A percentile compares a stretch with the other conserved stretches of the same genome.
Evolutionary conservation across 1,140 invertebrate species (phyloP).

Genomic region (Aphelinus certus): DNA sequence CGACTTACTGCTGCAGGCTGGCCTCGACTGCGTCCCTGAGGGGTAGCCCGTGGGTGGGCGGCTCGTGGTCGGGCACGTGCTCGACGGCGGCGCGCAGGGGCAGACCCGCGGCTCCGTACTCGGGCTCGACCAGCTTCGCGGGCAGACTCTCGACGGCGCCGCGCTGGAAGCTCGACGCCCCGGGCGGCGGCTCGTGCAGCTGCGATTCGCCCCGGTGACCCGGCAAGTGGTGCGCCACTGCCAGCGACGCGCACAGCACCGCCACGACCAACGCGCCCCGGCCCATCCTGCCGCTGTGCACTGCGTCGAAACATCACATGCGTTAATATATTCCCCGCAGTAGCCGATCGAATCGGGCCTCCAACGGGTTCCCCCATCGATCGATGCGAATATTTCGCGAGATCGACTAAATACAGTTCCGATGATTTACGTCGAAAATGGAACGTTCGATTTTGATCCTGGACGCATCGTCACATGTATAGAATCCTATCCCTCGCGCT

Average conservation of each 20-base stretch:
- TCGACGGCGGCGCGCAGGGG: slow-evolving; percentile 69
- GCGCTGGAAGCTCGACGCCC: slow-evolving; percentile 63
- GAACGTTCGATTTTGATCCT: too few relatives aligned
- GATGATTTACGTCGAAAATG: too few relatives aligned
- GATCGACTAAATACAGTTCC: too few relatives aligned
- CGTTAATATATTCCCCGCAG: too few relatives aligned
- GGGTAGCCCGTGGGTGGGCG: slow-evolving; percentile 54
- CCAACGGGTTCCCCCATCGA: too few relatives aligned
- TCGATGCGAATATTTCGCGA: too few relatives aligned
- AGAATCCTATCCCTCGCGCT: too few relatives aligned
- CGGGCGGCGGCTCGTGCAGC: slow-evolving; percentile 41
- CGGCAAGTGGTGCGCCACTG: not conserved
- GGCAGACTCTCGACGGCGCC: slow-evolving; percentile 68
- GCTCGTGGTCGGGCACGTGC: slow-evolving; percentile 60
- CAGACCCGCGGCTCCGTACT: not conserved
- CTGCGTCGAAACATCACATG: too few relatives aligned
- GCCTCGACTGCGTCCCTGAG: slow-evolving; percentile 71
- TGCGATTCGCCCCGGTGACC: slow-evolving; percentile 1
- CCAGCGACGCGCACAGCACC: slow-evolving; percentile 8
- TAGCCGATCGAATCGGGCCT: too few relatives aligned
- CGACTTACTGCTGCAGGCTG: slow-evolving; percentile 52
- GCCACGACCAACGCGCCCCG: slow-evolving; percentile 49
- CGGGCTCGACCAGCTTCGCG: slow-evolving; percentile 37
- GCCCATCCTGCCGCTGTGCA: slow-evolving; percentile 39
- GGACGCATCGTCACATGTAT: too few relatives aligned